Base-by-base conservation (phyloP, 2,888 invertebrate species). In the Caenorhabditis panamensis region DNA sequence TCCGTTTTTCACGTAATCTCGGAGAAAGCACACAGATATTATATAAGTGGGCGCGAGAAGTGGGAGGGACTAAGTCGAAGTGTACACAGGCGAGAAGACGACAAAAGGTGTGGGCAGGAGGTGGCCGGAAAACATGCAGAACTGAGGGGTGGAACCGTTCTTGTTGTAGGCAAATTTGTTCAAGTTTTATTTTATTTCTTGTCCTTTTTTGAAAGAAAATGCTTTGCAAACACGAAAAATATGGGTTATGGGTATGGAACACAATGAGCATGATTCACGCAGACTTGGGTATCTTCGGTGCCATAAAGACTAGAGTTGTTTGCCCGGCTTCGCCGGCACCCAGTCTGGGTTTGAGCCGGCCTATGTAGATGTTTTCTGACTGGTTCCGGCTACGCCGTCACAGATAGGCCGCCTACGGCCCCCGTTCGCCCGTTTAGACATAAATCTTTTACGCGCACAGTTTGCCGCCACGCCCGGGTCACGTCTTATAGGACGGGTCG, bases 1-100 rank as follows among this genome's bases (percentile, higher is more conserved):
- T 58, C 62, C 61, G 59, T 44, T 64, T 72, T 72, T 44, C 72
- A 72, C 72, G 72, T 62, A 71, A 68, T 41, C 28, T 2, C 44
- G n/a, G 44, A 61, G 31, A 31, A 31, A 31, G 24, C 22, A 24
- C 44, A 44, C 41, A 61, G 16, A 44, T 9, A 44, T 26, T 51
- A 36, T 49, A 56, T 72, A 61, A 61, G 68, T 26, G 51, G 9
- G 22, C 20, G 37, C 31, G 58, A 36, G 20, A 41, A 37, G 20
- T n/a, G n/a, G 37, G 51, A 26, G 20, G 37, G 31, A 26, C 41
- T 69, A 64, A 72, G 31, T 64, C 64, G 64, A 72, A 72, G 64
- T 58, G 56, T 64, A 62, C 54, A 71, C 62, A 72, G 53, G 47
- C 18, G 49, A 44, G 28, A 61, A 59, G 37, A 61, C 69, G 47